Conservation (phyloP, 2,113 vertebrate species). For the Cynopterus brachyotis region DNA sequence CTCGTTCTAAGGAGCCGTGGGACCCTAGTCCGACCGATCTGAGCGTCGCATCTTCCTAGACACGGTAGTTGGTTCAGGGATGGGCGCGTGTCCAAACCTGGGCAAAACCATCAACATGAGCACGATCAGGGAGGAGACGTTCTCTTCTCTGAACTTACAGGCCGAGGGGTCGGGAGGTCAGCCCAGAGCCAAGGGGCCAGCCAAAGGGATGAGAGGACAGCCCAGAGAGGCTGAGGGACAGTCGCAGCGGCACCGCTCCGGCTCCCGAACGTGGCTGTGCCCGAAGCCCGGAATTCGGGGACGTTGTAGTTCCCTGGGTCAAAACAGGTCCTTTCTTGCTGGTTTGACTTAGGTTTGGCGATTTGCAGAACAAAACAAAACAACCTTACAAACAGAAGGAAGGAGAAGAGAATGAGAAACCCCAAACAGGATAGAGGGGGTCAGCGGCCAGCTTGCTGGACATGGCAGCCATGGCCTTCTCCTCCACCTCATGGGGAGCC, state of each 20-base stretch:
- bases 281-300: neutral
- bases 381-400: neutral
- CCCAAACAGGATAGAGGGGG: neutral
- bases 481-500: neutral
- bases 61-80: neutral
- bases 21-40: neutral
- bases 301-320: neutral
- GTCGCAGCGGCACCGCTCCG: neutral
- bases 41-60: neutral
- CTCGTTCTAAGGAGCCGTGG: neutral
- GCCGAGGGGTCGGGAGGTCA: neutral
- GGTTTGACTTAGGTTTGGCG: neutral
- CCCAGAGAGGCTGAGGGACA: neutral
- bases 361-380: neutral
- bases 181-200: neutral
- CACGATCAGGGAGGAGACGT: neutral
- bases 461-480: neutral
- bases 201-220: neutral
- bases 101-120: neutral
- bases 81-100: neutral
- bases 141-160: neutral
- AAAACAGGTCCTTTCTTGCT: neutral
- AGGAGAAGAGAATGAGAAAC: neutral
- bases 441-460: neutral
- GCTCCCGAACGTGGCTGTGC: neutral